Conservation (phyloP, 2,113 vertebrate species). For the Sylvilagus bachmani region DNA sequence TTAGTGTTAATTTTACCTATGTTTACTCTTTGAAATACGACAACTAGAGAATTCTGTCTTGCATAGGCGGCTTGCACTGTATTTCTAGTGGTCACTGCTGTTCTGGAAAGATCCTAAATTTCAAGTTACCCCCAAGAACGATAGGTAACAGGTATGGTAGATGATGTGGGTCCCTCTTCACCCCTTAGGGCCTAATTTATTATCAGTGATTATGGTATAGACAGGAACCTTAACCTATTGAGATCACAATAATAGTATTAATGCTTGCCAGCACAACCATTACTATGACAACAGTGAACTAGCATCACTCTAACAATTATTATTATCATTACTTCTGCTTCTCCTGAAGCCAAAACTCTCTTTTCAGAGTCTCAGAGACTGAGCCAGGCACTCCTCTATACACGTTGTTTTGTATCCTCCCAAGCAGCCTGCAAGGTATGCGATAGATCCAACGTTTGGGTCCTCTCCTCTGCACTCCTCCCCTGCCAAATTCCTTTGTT, state of each 20-base stretch:
- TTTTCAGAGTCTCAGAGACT: neutral
- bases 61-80: neutral
- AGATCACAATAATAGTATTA: neutral
- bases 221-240: neutral
- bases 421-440: neutral
- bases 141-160: neutral
- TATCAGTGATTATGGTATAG: neutral
- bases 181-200: neutral
- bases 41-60: neutral
- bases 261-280: fast-evolving
- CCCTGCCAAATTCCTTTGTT: too few species aligned
- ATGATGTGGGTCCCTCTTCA: neutral
- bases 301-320: neutral
- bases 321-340: neutral
- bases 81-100: neutral
- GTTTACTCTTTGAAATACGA: neutral
- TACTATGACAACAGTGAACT: neutral
- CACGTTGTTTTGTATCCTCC: neutral
- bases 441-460: neutral
- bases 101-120: neutral
- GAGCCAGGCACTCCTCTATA: neutral
- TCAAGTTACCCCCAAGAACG: neutral
- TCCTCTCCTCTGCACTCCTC: too few species aligned
- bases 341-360: neutral
- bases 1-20: neutral